These are phyloP conservation scores for Tragelaphus scriptus DNA, from an alignment of 2,113 vertebrate genomes.

Conservation along the genomic window DNA sequence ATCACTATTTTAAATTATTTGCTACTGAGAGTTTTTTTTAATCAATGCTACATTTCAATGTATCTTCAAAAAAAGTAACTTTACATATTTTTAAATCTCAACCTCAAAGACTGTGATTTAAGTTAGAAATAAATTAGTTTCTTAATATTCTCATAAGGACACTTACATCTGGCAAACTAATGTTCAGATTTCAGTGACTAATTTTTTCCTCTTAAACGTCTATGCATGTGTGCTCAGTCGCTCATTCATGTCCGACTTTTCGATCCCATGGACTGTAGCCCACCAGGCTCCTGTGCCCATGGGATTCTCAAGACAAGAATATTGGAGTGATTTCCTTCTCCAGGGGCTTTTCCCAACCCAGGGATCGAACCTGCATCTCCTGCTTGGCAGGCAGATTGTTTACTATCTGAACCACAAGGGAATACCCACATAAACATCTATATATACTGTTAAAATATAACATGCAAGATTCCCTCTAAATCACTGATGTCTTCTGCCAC, in stretches of 20 bases:
- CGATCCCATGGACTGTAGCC: not conserved
- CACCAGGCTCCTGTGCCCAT: not conserved
- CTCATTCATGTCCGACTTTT: not conserved
- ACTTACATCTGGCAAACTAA: not conserved
- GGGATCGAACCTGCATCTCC: not conserved
- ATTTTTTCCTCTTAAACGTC: not conserved
- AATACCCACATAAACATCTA: not conserved
- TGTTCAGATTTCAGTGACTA: not conserved
- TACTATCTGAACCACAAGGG: not conserved
- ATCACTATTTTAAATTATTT: constrained; percentile 10
- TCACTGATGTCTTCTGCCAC: not conserved
- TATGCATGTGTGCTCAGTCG: rapidly evolving
- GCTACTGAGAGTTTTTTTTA: not conserved
- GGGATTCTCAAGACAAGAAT: not conserved
- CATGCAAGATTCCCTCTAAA: not conserved
- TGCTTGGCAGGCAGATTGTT: not conserved
- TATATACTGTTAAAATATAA: not conserved
- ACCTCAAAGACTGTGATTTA: not conserved
- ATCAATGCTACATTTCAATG: not conserved
- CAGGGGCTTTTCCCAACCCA: not conserved
- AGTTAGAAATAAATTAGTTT: not conserved
- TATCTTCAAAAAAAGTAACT: not conserved
- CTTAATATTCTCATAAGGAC: not conserved
- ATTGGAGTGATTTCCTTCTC: not conserved
- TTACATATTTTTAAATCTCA: constrained; percentile 26